Base-by-base conservation (phyloP, 2,888 invertebrate genomes). In the Apodemia duryi region DNA sequence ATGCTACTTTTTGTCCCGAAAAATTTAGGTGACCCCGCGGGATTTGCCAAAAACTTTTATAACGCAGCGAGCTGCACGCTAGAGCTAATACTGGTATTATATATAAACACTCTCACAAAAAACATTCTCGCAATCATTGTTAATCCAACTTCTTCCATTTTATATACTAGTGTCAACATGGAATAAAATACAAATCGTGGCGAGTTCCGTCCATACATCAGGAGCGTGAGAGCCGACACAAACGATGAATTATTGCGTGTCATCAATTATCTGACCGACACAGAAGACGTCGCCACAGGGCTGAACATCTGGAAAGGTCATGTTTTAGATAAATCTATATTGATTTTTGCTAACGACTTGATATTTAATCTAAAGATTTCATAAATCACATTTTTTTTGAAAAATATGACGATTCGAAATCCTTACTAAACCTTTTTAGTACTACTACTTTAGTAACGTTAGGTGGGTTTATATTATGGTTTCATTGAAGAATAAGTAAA, bases 211-310 rank as follows among this genome's bases (percentile, higher is more conserved):
- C 46, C 76, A 73, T 74, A 75, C 74, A 74, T 72, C 71, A 76
- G 72, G 78, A 83, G 84, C 86, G 85, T 85, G 84, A 81, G 86
- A 85, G 82, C 84, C 81, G 79, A 80, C 86, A 85, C 86, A 88
- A 88, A 87, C 86, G 85, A 88, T 89, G 89, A 89, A 82, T 86
- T 89, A 90, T 90, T 84, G 84, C 85, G 74, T 80, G 82, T 82
- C 89, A 88, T 90, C 88, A 87, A 88, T 90, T 89, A 89, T 86
- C 80, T 82, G 84, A 85, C 82, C 77, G 80, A 81, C 83, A 81
- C 77, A 68, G 67, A 71, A 71, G 69, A 67, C 66, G 67, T 49
- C 51, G 65, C 66, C 43, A 60, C 62, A 69, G 35, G 63, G 51
- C 32, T 54, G 28, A 41, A 28, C 21, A 57, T 35, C 68, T 68